Conservation (phyloP, 2,888 invertebrate species). For the Calephelis perditalis region DNA sequence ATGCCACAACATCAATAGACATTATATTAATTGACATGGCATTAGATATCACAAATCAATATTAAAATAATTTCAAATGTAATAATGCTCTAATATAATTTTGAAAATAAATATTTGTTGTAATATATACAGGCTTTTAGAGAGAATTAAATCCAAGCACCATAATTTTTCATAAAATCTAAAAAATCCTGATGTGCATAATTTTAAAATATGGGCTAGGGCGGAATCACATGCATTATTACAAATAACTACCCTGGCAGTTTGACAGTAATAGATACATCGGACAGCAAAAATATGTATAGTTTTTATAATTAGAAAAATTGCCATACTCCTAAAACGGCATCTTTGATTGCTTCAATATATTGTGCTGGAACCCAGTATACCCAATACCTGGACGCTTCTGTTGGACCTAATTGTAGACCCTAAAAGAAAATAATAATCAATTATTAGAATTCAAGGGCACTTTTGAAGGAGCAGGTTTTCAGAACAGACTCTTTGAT, state of each 20-base stretch:
- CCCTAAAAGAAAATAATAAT: conserved; percentile 74
- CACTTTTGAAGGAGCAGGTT: conserved; percentile 3
- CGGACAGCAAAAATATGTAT: conserved; percentile 37
- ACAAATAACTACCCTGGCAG: conserved; percentile 62
- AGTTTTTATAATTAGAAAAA: conserved; percentile 76
- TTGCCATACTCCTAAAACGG: conserved; percentile 92
- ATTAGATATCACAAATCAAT: conserved; percentile 68
- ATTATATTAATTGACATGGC: conserved; percentile 76
- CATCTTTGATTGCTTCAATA: conserved; percentile 93
- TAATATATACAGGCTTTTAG: conserved; percentile 19
- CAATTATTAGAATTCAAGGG: not conserved
- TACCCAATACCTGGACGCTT: conserved; percentile 94
- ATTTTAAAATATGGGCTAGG: conserved; percentile 27
- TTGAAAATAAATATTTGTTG: conserved; percentile 24
- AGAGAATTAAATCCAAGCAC: conserved; percentile 30
- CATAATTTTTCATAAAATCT: conserved; percentile 12
- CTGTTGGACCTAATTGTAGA: conserved; percentile 93
- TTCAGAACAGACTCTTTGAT: not conserved
- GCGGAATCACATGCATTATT: conserved; percentile 39
- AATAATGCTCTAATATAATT: conserved; percentile 23
- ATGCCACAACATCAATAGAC: conserved; percentile 66
- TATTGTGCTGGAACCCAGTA: conserved; percentile 97
- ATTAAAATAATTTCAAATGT: conserved; percentile 28
- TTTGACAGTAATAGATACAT: conserved; percentile 50
- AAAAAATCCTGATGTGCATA: not conserved